Evolutionary conservation across 1,140 invertebrate genomes (phyloP), one percentile per base, ranked within the genome.

Genomic region (Drosophila chauvacae): DNA sequence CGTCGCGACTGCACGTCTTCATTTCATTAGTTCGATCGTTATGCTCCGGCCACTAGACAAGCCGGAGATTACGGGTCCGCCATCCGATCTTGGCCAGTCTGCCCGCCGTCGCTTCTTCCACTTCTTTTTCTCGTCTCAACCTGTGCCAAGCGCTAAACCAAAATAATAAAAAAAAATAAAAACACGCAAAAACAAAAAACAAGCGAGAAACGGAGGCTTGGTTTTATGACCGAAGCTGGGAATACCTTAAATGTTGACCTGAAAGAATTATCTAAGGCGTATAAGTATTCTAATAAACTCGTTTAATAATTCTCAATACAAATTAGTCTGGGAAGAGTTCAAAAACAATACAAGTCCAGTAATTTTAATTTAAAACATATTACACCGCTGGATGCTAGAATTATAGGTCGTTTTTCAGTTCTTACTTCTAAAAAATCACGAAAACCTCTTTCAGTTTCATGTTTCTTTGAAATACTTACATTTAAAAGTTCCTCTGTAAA

Each of bases 121-220:
- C 53, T 74, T 72, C 58, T 70, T 63, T 80, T 64, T 20, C 53
- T 64, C 66, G 84, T 80, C 66, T 66, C 83, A 83, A 73, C 84
- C 83, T 83, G 83, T 86, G 83, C 80, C 83, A 87, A 65, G 84
- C 80, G 68, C 81, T 51, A 55, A 64, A 62, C 70, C 64, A 66
- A 70, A 62, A 56, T n/a, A 60, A 51, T 18, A 74, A 33, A 68
- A 68, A 77, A 72, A 70, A 68, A 68, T 72, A 72, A 70, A 28
- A 28, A 20, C 23, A 48, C 1, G 16, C 37, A 75, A 65, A 62
- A 63, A 65, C 48, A 47, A 53, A 56, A 75, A 66, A 60, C 41
- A 33, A 70, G 60, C 14, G 14, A 39, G 9, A 39, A 56, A 56
- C 53, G 53, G 53, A 56, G 53, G 53, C 53, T 56, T 39, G 53